phyloP scores from a whole-genome alignment of 2,797 vertebrate species.

The Chelidonichthys spinosus region DNA sequence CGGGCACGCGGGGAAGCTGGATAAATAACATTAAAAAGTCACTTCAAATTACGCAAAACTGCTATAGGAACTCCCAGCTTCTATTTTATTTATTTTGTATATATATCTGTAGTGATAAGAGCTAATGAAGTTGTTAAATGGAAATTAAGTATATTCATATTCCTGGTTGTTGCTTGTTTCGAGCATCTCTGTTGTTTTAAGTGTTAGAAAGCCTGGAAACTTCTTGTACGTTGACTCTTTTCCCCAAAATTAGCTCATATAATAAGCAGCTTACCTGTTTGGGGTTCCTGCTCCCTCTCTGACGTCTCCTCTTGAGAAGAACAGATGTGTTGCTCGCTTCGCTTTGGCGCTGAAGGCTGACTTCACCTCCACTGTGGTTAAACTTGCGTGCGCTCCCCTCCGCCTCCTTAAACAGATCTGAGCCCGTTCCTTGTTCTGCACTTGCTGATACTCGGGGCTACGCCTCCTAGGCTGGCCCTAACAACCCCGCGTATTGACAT shows the following conservation, averaged over 20 bases:
- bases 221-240: not conserved
- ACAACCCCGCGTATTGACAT: constrained; percentile 36
- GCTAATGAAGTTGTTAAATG: not conserved
- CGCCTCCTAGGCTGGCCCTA: constrained; percentile 75
- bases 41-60: not conserved
- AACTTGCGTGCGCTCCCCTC: constrained; percentile 20
- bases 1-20: constrained; percentile 22
- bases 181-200: constrained; percentile 9
- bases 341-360: constrained; percentile 18
- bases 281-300: constrained; percentile 5
- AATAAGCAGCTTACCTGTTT: constrained; percentile 54
- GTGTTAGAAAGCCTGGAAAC: constrained; percentile 5
- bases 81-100: not conserved
- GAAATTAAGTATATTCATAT: no score
- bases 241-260: not conserved
- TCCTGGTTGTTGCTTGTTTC: not conserved
- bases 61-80: not conserved
- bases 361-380: not conserved
- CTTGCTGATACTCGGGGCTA: constrained; percentile 78
- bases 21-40: not conserved
- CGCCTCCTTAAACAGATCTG: constrained; percentile 32
- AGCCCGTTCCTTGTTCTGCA: constrained; percentile 58
- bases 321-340: not conserved
- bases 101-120: not conserved
- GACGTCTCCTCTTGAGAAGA: not conserved